Evolutionary conservation across 2,888 invertebrate species (phyloP), one percentile per base, ranked within the genome.

Genomic region (Ectemnius continuus): DNA sequence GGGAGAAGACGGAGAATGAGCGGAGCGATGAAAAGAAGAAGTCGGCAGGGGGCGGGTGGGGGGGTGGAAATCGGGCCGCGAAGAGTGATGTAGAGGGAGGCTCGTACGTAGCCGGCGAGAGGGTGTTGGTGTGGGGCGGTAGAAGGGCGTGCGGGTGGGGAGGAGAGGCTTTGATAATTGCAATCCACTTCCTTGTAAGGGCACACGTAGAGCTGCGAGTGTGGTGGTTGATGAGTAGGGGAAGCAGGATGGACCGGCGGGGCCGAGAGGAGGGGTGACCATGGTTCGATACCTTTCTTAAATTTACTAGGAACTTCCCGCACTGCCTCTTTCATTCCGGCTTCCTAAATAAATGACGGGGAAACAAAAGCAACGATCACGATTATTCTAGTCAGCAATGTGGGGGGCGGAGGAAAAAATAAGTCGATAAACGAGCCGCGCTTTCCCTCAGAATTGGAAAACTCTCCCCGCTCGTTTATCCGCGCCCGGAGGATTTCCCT

Each of bases 91-190:
- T n/a, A 6, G 47, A 14, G 58, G 13, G 58, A 56, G 66, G 61
- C 26, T 14, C 28, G 28, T 52, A 48, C n/a, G 64, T 36, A 18
- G 26, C 11, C 36, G 36, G 60, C 61, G 64, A 61, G 20, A 59
- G 20, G 46, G 65, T 47, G 68, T 62, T 18, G 52, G 48, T 58
- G 65, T 70, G 48, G 58, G 62, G 60, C n/a, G n/a, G n/a, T n/a
- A 74, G 70, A 76, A 77, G 47, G 77, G 70, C 62, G 47, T 76
- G 70, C 62, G 66, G 28, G 16, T n/a, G 56, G 63, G 14, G 79
- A 79, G 84, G 79, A 83, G 83, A 86, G 85, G 83, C 87, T 88
- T 89, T 89, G 89, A 89, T 90, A 90, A 90, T 90, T 89, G 89
- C 89, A 87, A 88, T 87, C 86, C 86, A 88, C 87, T 88, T 87